Conservation (phyloP, 2,113 vertebrate species). For the Glaucomys volans region DNA sequence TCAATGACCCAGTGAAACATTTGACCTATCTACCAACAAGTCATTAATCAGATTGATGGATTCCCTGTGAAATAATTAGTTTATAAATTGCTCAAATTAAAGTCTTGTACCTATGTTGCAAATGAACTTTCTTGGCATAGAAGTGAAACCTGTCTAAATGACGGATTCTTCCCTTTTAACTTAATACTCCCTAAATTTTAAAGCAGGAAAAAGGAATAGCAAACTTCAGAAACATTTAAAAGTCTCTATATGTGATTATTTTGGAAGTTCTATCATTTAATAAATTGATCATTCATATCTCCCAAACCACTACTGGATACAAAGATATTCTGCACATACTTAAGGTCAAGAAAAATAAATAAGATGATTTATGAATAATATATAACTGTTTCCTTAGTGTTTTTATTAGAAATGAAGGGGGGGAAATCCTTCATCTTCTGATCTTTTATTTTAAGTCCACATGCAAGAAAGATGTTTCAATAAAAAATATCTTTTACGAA, state of each 20-base stretch:
- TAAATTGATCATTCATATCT: conserved; percentile 40
- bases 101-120: neutral
- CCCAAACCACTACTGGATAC: neutral
- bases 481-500: conserved; percentile 29
- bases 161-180: neutral
- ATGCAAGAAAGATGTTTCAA: conserved; percentile 49
- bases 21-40: neutral
- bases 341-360: conserved; percentile 51
- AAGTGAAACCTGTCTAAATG: neutral
- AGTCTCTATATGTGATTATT: neutral
- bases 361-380: conserved; percentile 42
- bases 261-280: conserved; percentile 33
- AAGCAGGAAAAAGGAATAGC: neutral
- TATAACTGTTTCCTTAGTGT: neutral
- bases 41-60: neutral
- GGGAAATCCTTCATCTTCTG: neutral
- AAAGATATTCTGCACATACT: conserved; percentile 9
- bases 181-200: neutral
- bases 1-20: neutral
- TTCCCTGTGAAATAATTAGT: conserved; percentile 31
- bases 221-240: conserved; percentile 14
- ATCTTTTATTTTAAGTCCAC: neutral
- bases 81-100: conserved; percentile 21
- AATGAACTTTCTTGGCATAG: neutral
- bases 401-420: conserved; percentile 16